A percentile compares a stretch with the other conserved stretches of the same genome.
phyloP scores from a whole-genome alignment of 2,113 vertebrate species.

The Anolis sagrei region DNA sequence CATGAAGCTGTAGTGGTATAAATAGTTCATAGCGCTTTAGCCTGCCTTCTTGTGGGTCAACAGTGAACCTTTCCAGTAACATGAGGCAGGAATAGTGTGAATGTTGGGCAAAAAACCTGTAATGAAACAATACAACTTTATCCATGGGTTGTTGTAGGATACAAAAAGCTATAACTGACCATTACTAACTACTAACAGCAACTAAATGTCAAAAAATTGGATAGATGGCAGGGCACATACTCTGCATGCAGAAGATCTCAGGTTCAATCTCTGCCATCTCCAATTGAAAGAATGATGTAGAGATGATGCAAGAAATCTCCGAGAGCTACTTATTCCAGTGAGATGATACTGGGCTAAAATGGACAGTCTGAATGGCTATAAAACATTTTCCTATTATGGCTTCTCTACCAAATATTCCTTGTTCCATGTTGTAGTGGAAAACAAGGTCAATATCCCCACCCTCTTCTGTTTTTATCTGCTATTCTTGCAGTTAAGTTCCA shows the following conservation, averaged over 20 bases:
- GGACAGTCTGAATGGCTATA: background rate
- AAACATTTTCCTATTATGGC: conserved; percentile 19
- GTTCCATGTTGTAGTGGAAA: conserved; percentile 5
- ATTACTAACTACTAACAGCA: background rate
- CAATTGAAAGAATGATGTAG: background rate
- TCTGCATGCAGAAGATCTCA: too few relatives aligned
- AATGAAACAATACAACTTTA: too few relatives aligned
- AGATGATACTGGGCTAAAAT: background rate
- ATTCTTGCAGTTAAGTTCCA: background rate
- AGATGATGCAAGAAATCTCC: background rate
- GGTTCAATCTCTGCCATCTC: background rate
- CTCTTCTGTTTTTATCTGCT: background rate
- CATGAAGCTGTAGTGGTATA: too few relatives aligned
- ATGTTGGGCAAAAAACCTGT: too few relatives aligned
- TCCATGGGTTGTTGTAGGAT: too few relatives aligned
- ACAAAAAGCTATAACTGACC: background rate
- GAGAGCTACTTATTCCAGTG: background rate
- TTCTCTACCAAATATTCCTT: conserved; percentile 39
- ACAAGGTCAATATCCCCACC: conserved; percentile 8
- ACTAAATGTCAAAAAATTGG: background rate
- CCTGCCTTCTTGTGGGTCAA: too few relatives aligned
- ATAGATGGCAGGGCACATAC: too few relatives aligned
- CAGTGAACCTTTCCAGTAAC: too few relatives aligned
- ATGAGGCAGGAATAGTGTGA: too few relatives aligned
- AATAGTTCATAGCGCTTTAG: too few relatives aligned